Evolutionary conservation across 2,888 invertebrate genomes (phyloP).

Genomic region (Heliconius aoede): DNA sequence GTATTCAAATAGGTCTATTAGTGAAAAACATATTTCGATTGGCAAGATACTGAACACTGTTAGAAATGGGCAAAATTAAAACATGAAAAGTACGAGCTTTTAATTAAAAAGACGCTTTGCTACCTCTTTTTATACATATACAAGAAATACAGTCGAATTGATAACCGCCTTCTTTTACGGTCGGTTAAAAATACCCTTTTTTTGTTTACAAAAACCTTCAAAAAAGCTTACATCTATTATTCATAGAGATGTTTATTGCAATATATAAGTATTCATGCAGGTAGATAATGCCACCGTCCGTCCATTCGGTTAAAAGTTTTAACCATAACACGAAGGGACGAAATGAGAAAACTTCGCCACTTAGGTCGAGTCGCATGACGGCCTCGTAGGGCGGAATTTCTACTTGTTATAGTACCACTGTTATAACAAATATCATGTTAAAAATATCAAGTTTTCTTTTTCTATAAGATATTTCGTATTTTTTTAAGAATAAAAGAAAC

Average conservation of each 20-base stretch:
- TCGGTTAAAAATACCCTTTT: too few species aligned
- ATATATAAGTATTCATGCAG: slow-evolving; percentile 17
- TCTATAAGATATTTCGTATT: background rate
- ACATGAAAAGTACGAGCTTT: too few species aligned
- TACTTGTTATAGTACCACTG: slow-evolving; percentile 7
- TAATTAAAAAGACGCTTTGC: too few species aligned
- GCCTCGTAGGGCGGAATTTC: slow-evolving; percentile 11
- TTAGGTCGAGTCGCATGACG: slow-evolving; percentile 22
- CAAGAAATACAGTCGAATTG: too few species aligned
- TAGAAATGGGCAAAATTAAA: too few species aligned
- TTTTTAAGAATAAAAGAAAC: too few species aligned
- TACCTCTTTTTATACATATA: too few species aligned
- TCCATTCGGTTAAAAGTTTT: slow-evolving; percentile 33
- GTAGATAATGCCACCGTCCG: slow-evolving; percentile 21
- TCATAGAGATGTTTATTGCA: slow-evolving; percentile 31
- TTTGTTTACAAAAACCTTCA: too few species aligned
- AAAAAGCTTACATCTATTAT: background rate
- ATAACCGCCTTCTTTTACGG: too few species aligned
- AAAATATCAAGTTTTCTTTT: background rate
- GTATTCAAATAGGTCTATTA: too few species aligned
- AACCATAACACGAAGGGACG: slow-evolving; percentile 39
- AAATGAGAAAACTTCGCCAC: slow-evolving; percentile 45
- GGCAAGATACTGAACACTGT: too few species aligned
- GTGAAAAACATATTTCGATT: too few species aligned
- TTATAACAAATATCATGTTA: background rate